A percentile compares a stretch with the other conserved stretches of the same genome.
phyloP scores from a whole-genome alignment of 2,797 vertebrate species.

The Natrix natrix region DNA sequence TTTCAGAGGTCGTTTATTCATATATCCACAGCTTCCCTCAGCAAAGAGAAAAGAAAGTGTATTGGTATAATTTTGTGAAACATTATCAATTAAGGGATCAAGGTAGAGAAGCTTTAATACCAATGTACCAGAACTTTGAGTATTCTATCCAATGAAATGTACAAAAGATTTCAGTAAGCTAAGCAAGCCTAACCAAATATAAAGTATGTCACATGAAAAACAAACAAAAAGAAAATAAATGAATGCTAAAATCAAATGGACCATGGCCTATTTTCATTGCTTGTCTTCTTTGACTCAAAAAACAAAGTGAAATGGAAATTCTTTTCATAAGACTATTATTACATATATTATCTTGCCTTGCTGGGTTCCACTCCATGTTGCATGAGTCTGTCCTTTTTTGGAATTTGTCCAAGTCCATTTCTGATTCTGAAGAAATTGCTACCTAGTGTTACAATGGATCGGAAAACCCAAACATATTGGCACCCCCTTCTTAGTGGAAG shows the following conservation, averaged over 20 bases:
- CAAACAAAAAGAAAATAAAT: constrained; percentile 10
- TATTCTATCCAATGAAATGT: background rate
- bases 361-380: background rate
- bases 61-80: background rate
- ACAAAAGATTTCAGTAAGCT: background rate
- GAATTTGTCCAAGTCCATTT: background rate
- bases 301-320: background rate
- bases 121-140: background rate
- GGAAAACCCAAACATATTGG: background rate
- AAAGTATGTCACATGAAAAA: background rate
- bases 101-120: background rate
- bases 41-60: background rate
- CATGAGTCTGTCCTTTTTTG: background rate
- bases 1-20: constrained; percentile 13
- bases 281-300: background rate
- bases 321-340: background rate
- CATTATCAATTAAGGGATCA: constrained; percentile 8
- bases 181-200: background rate
- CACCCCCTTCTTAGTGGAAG: background rate
- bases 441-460: background rate
- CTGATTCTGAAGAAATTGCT: background rate
- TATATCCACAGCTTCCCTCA: background rate
- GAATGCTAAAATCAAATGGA: constrained; percentile 26
- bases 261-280: background rate
- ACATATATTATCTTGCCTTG: background rate